Conservation (phyloP, 53 echinoderm and acorn worm genomes). For the Pentamera pediparva region DNA sequence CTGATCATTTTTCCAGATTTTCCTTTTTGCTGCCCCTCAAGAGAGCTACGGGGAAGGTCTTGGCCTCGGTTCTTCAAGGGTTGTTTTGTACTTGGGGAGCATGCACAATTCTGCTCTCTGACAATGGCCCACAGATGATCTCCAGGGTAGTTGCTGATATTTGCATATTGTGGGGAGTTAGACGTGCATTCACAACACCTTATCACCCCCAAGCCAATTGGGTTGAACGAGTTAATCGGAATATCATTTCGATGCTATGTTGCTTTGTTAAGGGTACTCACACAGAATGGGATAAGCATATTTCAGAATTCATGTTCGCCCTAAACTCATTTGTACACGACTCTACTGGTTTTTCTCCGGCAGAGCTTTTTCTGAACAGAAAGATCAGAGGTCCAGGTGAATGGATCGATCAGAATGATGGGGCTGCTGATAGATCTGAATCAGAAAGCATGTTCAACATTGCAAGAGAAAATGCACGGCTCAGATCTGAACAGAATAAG, state of each 20-base stretch:
- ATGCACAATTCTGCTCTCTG: background rate
- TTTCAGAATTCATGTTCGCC: constrained; percentile 45
- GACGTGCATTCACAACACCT: constrained; percentile 47
- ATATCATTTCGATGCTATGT: constrained; percentile 36
- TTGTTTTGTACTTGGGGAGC: constrained; percentile 3
- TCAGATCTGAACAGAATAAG: background rate
- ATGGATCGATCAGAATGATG: background rate
- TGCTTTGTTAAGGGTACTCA: background rate
- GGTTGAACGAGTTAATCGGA: constrained; percentile 55
- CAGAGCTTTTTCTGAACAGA: constrained; percentile 12
- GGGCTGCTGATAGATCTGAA: background rate
- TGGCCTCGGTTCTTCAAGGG: background rate
- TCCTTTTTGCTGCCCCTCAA: background rate
- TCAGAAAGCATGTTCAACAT: background rate
- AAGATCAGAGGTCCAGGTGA: background rate
- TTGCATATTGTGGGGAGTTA: constrained; percentile 39
- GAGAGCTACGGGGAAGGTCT: background rate
- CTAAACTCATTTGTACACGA: constrained; percentile 41
- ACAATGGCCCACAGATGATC: constrained; percentile 42
- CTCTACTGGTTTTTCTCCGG: constrained; percentile 24
- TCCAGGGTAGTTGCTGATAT: constrained; percentile 20
- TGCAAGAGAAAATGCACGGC: background rate
- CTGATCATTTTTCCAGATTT: constrained; percentile 35
- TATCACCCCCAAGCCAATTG: constrained; percentile 54
- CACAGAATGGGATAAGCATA: constrained; percentile 27